These are phyloP conservation scores for Junonia oenone DNA, from an alignment of 2,888 invertebrate genomes.

Conservation along the genomic window DNA sequence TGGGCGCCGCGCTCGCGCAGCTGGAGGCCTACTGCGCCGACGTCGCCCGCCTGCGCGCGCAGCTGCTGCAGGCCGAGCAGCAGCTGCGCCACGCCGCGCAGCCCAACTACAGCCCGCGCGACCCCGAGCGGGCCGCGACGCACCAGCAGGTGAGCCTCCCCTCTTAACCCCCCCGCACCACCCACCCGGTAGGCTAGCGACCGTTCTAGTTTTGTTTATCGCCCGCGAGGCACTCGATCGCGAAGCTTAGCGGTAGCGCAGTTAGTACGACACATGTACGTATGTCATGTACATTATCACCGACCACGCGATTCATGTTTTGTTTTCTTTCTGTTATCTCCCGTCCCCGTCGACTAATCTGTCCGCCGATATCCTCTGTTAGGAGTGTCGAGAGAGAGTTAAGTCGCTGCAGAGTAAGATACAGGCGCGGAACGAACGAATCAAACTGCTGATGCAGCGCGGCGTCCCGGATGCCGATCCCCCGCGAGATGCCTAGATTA, in stretches of 20 bases:
- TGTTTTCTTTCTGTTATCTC: slow-evolving; percentile 65
- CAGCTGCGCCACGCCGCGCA: slow-evolving; percentile 90
- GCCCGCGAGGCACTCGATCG: slow-evolving; percentile 45
- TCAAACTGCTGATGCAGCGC: slow-evolving; percentile 91
- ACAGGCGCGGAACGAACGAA: slow-evolving; percentile 91
- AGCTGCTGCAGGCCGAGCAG: slow-evolving; percentile 92
- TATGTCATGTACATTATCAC: slow-evolving; percentile 55
- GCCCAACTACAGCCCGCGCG: slow-evolving; percentile 90
- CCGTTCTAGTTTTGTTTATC: slow-evolving; percentile 66
- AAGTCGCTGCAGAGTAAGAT: slow-evolving; percentile 93
- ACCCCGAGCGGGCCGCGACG: slow-evolving; percentile 88
- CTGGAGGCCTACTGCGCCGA: slow-evolving; percentile 93
- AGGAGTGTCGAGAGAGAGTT: slow-evolving; percentile 92
- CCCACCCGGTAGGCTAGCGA: slow-evolving; percentile 52
- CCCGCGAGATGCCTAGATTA: slow-evolving; percentile 81
- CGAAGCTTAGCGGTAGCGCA: slow-evolving; percentile 31
- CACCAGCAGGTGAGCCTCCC: slow-evolving; percentile 91
- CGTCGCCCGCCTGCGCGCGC: slow-evolving; percentile 89
- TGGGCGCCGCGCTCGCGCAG: slow-evolving; percentile 89
- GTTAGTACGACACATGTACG: slow-evolving; percentile 30
- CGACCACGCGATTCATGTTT: slow-evolving; percentile 55
- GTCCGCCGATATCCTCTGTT: slow-evolving; percentile 69
- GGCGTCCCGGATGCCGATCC: slow-evolving; percentile 91
- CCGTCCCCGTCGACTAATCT: slow-evolving; percentile 65
- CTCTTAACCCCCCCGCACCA: slow-evolving; percentile 11